Evolutionary conservation across 2,888 invertebrate species (phyloP), one percentile per base, ranked within the genome.

Genomic region (Dioctria linearis): DNA sequence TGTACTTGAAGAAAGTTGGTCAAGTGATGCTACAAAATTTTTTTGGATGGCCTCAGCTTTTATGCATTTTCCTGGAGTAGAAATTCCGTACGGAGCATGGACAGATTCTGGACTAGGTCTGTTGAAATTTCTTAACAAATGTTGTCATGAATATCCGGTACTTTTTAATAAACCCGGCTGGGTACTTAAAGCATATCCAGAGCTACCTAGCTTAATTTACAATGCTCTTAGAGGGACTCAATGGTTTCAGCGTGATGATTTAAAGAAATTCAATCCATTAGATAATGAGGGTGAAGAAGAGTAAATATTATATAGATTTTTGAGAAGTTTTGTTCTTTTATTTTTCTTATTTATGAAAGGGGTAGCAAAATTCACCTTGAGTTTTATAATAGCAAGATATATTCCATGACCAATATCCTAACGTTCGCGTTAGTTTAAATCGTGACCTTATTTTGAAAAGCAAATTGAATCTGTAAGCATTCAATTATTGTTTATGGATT

Each of bases 201-300:
- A 80, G 69, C 46, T 80, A 37, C 80, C 80, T 2, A 61, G 69
- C 5, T 43, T 80, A 40, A 75, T 80, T n/a, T 80, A 80, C 5
- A 76, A 80, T 66, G 75, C 67, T n/a, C 37, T 80, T 2, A 57
- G 65, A 11, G 76, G 67, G n/a, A 66, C 80, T 6, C 66, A 76
- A 25, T 80, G 80, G 80, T 80, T 80, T 59, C 76, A 76, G 37
- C 66, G 49, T 6, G 67, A 75, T 9, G 80, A 80, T 39, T 37
- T 78, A 42, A 65, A 66, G 40, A 51, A 66, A 66, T 78, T 78
- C 37, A 25, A 66, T 42, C 78, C 66, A 42, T 46, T 54, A 25
- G 39, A 43, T 9, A 40, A 59, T 25, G 57, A n/a, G 6, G 59
- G 42, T 3, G 73, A 59, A 13, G 73, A 75, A 54, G 57, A 49